These are phyloP conservation scores for Rhinophrynus dorsalis DNA, from an alignment of 2,797 vertebrate species.

Conservation along the genomic window DNA sequence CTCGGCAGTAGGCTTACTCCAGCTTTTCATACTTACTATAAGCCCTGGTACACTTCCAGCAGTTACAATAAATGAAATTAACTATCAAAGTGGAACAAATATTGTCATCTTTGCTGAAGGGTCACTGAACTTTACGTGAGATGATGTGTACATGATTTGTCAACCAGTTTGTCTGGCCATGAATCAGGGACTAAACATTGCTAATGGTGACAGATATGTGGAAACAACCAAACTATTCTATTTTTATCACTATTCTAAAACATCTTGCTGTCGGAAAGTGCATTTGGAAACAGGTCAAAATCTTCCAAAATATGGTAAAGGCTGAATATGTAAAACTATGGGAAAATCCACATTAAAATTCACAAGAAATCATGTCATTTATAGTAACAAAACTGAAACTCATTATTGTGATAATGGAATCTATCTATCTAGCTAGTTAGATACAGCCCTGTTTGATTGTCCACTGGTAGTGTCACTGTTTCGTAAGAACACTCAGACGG, in stretches of 20 bases:
- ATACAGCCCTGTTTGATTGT: too few species aligned
- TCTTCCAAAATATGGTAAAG: background rate
- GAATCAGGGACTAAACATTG: slow-evolving; percentile 23
- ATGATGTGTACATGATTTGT: background rate
- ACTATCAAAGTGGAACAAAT: background rate
- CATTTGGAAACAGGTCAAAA: background rate
- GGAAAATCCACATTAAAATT: background rate
- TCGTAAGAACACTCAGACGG: too few species aligned
- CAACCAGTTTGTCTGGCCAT: slow-evolving; percentile 18
- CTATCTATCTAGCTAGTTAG: too few species aligned
- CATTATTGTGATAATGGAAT: too few species aligned
- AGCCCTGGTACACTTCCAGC: too few species aligned
- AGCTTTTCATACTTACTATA: too few species aligned
- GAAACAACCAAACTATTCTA: background rate
- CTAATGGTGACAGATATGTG: background rate
- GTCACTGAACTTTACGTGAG: background rate
- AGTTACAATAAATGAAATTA: slow-evolving; percentile 3
- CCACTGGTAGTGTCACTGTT: too few species aligned
- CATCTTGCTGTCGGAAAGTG: background rate
- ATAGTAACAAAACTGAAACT: background rate
- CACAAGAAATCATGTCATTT: background rate
- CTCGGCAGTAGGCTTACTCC: too few species aligned
- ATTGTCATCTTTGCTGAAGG: background rate
- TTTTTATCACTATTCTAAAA: background rate
- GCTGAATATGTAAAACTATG: background rate